Evolutionary conservation across 2,113 vertebrate species (phyloP), one percentile per base, ranked within the genome.

Genomic region (Chaetodon trifascialis): DNA sequence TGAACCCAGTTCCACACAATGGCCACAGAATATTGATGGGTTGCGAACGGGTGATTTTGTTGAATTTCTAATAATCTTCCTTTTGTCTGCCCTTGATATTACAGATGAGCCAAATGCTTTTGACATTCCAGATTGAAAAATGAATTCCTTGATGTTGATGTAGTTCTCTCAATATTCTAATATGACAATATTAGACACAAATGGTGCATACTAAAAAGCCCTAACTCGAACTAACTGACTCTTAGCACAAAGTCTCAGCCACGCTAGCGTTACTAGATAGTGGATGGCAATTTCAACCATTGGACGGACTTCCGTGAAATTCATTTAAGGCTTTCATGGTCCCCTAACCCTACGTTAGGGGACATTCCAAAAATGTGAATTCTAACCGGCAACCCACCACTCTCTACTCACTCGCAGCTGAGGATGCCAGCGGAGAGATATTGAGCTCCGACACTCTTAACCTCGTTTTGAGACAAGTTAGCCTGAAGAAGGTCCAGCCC

Each of bases 1-100:
- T 21, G 42, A 80, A 86, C 76, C 65, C 23, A 42, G 47, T 64
- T 78, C 68, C 69, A 84, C 52, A 70, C 68, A 52, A 47, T 82
- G 75, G 74, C 74, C 40, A 11, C 42, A 78, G 92, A 94, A 94
- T 95, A 93, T 85, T 93, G 88, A 94, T 91, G 78, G 25, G 80
- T 80, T 70, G 70, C 51, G 60, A 86, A 88, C 66, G 78, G 59
- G 75, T 73, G 71, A 88, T 85, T 90, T 88, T 56, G 42, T 64
- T 74, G 80, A 88, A 90, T 89, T 89, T 68, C 73, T 89, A 84
- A 90, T 86, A 70, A 80, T 59, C 71, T 56, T 17, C 75, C 71
- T 88, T 86, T 73, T 69, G 70, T 86, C 69, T 79, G 54, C 66
- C 82, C 75, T 89, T 80, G 75, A 82, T 86, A 46, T 79, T 55